phyloP scores from a whole-genome alignment of 2,888 invertebrate genomes.

The Drosophila greeni region DNA sequence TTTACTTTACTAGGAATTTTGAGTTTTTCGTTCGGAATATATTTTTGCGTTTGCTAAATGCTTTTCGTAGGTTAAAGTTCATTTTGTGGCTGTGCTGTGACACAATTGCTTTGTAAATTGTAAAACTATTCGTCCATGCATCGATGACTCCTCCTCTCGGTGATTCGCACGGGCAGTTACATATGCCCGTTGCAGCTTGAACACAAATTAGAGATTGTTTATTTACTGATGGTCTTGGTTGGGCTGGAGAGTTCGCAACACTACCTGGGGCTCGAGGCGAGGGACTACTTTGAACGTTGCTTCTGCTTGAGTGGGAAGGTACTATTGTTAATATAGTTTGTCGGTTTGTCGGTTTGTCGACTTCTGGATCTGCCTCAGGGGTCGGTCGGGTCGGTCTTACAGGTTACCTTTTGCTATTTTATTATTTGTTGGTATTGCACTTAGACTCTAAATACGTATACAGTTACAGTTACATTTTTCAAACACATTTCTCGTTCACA shows the following conservation, averaged over 20 bases:
- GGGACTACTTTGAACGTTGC: constrained; percentile 22
- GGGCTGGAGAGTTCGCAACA: constrained; percentile 20
- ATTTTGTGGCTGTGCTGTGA: constrained; percentile 25
- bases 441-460: constrained; percentile 66
- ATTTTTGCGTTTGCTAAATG: constrained; percentile 41
- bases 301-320: constrained; percentile 61
- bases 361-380: constrained; percentile 5
- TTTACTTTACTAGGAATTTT: constrained; percentile 70
- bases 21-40: constrained; percentile 71
- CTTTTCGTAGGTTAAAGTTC: constrained; percentile 41
- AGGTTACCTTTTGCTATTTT: constrained; percentile 43
- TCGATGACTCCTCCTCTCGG: constrained; percentile 7
- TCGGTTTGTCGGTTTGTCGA: constrained; percentile 40
- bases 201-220: constrained; percentile 55
- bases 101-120: constrained; percentile 36
- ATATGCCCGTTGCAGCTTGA: constrained; percentile 45
- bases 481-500: constrained; percentile 52
- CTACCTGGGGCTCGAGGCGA: constrained; percentile 11
- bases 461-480: constrained; percentile 59
- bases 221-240: constrained; percentile 30
- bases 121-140: constrained; percentile 20
- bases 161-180: background rate
- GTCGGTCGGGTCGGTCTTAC: constrained; percentile 43
- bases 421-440: constrained; percentile 56
- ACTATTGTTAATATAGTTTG: constrained; percentile 62